phyloP scores from a whole-genome alignment of 1,140 invertebrate genomes.

The Acyrthosiphon pisum region DNA sequence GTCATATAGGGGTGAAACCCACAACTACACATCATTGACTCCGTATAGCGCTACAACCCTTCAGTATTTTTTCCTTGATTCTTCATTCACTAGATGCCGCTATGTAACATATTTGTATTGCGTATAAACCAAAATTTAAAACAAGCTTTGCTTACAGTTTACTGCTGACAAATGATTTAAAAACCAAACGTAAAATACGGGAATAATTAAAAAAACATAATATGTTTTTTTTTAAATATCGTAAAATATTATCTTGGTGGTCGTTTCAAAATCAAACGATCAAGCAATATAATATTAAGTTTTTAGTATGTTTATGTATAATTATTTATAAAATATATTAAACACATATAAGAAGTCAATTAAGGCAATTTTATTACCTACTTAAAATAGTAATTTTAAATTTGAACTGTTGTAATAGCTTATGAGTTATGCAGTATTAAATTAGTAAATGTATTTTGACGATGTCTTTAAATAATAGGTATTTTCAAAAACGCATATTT shows the following conservation, averaged over 20 bases:
- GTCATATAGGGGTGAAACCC: neutral
- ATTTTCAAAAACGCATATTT: too few species aligned
- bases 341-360: neutral
- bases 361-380: too few species aligned
- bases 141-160: neutral
- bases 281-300: neutral
- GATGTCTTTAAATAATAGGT: too few species aligned
- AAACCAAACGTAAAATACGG: neutral
- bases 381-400: too few species aligned
- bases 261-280: neutral
- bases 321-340: neutral
- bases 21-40: neutral
- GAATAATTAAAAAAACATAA: too few species aligned
- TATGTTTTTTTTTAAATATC: too few species aligned
- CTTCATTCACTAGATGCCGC: neutral
- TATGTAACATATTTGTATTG: neutral
- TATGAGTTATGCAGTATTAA: too few species aligned
- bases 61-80: neutral
- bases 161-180: neutral
- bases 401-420: too few species aligned
- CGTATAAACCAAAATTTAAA: neutral
- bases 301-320: neutral
- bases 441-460: too few species aligned
- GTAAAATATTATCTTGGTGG: too few species aligned
- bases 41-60: neutral